Base-by-base conservation (phyloP, 2,888 invertebrate species). In the Ectobius pallidus region DNA sequence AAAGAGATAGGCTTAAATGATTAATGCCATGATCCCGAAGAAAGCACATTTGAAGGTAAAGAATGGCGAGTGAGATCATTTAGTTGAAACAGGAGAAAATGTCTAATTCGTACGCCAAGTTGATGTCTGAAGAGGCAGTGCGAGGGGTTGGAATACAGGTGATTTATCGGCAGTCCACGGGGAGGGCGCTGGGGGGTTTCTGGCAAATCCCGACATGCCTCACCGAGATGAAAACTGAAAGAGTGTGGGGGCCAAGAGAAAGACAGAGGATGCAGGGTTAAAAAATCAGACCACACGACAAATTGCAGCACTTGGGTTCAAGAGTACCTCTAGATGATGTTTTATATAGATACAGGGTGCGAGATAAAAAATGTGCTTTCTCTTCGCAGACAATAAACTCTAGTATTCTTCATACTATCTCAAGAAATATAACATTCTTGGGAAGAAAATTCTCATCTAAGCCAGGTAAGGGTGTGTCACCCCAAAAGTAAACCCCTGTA, bases 171-270 rank as follows among this genome's bases (percentile, higher is more conserved):
- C 42, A 55, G 55, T 27, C 55, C 55, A 11, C 55, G 27, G 55
- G 27, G 55, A 27, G 27, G 14, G 55, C 27, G 55, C 55, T 11
- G 44, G 65, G 42, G 65, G 42, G 65, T 44, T 65, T 9, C 27
- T 42, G 44, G 65, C 42, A 65, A 65, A 65, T 65, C 65, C 65
- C 65, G 44, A 65, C 65, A 44, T 65, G 65, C 65, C 44, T 42
- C 65, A 44, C 65, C 39, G 65, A 65, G 65, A 65, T 65, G 65
- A 65, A 65, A 65, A 65, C 42, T 44, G 65, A 65, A 65, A 44
- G 22, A 20, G 44, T 22, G 22, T 25, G 65, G 55, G 55, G 46
- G 22, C 65, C 32, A 30, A 65, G 65, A 42, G 65, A 14, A 62
- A 32, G 44, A 22, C 11, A 27, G 30, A 27, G 27, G 27, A 22